phyloP scores from a whole-genome alignment of 2,888 invertebrate species.

The Hirtodrosophila duncani region DNA sequence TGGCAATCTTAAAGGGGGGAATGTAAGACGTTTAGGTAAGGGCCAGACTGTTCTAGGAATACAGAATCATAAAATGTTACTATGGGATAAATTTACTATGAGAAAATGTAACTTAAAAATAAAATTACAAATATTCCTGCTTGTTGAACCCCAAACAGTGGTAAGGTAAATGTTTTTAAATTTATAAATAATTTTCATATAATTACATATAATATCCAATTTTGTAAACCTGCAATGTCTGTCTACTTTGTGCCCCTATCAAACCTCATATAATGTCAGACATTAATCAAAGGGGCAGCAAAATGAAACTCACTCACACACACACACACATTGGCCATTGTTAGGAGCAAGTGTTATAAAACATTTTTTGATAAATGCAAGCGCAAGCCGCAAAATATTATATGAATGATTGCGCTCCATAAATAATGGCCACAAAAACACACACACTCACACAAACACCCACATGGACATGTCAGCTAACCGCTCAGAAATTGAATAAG shows the following conservation, averaged over 20 bases:
- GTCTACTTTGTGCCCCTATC: neutral
- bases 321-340: slow-evolving; percentile 13
- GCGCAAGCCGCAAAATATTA: slow-evolving; percentile 66
- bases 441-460: neutral
- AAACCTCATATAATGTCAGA: slow-evolving; percentile 9
- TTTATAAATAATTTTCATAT: too few species aligned
- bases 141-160: too few species aligned
- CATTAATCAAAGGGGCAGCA: slow-evolving; percentile 49
- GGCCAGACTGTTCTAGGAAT: too few species aligned
- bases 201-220: too few species aligned
- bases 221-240: slow-evolving; percentile 1
- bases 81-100: too few species aligned
- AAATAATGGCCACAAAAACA: slow-evolving; percentile 52
- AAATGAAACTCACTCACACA: slow-evolving; percentile 7
- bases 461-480: neutral
- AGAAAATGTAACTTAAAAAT: too few species aligned
- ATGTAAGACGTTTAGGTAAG: too few species aligned
- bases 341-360: slow-evolving; percentile 68
- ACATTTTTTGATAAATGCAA: slow-evolving; percentile 67
- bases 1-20: too few species aligned
- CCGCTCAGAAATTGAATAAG: too few species aligned
- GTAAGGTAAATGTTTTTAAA: too few species aligned
- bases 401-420: slow-evolving; percentile 70
- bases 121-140: too few species aligned
- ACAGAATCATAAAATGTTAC: too few species aligned